Base-by-base conservation (phyloP, 2,888 invertebrate species). In the Drosophila formosana region DNA sequence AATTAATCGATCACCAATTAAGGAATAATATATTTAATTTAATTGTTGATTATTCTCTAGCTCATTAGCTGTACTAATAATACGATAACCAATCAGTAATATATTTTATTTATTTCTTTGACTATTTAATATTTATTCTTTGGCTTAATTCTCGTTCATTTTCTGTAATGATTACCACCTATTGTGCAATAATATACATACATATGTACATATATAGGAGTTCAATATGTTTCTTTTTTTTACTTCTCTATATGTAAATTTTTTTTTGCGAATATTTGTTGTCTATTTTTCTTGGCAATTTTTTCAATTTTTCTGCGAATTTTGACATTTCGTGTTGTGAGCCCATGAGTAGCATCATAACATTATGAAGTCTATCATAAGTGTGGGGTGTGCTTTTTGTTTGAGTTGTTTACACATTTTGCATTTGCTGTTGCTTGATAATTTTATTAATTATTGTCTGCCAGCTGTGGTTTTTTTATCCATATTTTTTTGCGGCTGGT, bases 381-480 rank as follows among this genome's bases (percentile, higher is more conserved):
- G 18, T 18, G 18, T 18, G 18, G 18, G 18, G 18, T 18, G 18
- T 18, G 51, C 8, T 23, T 26, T 32, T 37, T 46, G 46, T 63
- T 32, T 41, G 47, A n/a, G 23, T 32, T 55, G 49, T 18, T 49
- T n/a, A 52, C 52, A 61, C n/a, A 61, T 60, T 50, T 61, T 51
- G 41, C 32, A 13, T 45, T 53, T 47, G 39, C 34, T 37, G 39
- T 45, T 49, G 32, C 45, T 60, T 32, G 32, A 61, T 52, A 30
- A 51, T 56, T 41, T 51, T 66, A 70, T 70, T 74, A 74, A 74
- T 76, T 69, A 60, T 51, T 56, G 47, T 52, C 53, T 62, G 41
- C 11, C 7, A 8, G 2, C 1, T 4, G 23, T 50, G 23, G 7
- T 8, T 32, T 18, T 39, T 34, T 23, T 32, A 1, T 13, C 37